phyloP scores from a whole-genome alignment of 2,888 invertebrate genomes.

The Dolichomitus sp. region DNA sequence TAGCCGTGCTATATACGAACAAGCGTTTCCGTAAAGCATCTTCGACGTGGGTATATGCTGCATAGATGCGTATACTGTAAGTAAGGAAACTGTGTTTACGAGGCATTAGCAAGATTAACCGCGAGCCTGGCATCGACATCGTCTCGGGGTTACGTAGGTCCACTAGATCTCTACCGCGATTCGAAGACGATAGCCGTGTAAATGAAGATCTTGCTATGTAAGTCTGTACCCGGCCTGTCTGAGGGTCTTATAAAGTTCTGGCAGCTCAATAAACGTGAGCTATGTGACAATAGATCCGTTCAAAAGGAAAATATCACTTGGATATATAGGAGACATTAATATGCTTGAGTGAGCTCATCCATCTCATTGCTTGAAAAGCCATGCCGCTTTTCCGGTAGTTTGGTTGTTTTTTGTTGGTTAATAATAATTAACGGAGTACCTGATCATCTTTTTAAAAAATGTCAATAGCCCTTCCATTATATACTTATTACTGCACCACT shows the following conservation, averaged over 20 bases:
- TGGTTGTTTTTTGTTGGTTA: too few relatives aligned
- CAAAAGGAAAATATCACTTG: not conserved
- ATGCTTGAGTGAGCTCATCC: too few relatives aligned
- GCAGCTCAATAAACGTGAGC: not conserved
- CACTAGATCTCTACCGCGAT: constrained; percentile 66
- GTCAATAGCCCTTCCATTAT: too few relatives aligned
- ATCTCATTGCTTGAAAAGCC: too few relatives aligned
- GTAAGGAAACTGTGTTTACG: constrained; percentile 75
- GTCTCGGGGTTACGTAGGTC: constrained; percentile 67
- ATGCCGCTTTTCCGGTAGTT: too few relatives aligned
- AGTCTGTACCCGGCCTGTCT: not conserved
- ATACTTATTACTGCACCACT: too few relatives aligned
- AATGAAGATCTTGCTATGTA: constrained; percentile 45
- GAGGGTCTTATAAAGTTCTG: not conserved
- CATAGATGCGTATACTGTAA: constrained; percentile 10
- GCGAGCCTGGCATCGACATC: constrained; percentile 38
- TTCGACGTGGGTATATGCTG: constrained; percentile 23
- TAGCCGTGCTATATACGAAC: not conserved
- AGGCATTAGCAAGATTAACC: constrained; percentile 79
- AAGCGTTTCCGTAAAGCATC: constrained; percentile 41
- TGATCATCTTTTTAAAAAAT: too few relatives aligned
- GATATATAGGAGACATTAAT: not conserved
- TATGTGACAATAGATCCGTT: not conserved
- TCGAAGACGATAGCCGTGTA: constrained; percentile 53
- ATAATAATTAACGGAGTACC: too few relatives aligned